Evolutionary conservation across 2,888 invertebrate species (phyloP).

Genomic region (Lepetodrilus schrolli): DNA sequence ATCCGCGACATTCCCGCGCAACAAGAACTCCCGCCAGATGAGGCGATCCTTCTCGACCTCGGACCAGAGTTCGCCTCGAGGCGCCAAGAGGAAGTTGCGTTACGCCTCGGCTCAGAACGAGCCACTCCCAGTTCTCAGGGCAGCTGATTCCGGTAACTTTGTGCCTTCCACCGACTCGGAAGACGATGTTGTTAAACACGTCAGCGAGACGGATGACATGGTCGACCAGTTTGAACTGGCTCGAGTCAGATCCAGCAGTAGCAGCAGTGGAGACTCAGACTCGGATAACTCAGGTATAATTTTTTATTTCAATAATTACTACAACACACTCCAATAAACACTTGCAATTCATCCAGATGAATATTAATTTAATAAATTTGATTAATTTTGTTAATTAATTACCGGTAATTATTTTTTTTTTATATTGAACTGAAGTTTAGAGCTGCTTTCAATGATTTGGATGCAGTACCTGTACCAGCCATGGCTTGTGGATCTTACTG

Average conservation of each 20-base stretch:
- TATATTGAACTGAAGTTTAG: too few relatives aligned
- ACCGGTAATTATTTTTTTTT: too few relatives aligned
- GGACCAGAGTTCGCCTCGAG: conserved; percentile 43
- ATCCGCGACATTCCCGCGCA: conserved; percentile 54
- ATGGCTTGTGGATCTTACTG: too few relatives aligned
- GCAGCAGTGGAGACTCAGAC: conserved; percentile 45
- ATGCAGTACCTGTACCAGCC: too few relatives aligned
- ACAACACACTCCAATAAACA: too few relatives aligned
- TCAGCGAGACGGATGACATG: conserved; percentile 31
- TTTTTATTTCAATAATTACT: too few relatives aligned
- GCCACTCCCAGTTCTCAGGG: background rate
- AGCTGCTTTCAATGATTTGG: too few relatives aligned
- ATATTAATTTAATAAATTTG: too few relatives aligned
- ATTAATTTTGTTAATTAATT: too few relatives aligned
- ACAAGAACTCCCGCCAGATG: conserved; percentile 41
- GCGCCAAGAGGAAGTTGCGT: conserved; percentile 58
- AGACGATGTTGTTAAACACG: conserved; percentile 39
- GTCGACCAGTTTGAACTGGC: conserved; percentile 44
- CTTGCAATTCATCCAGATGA: too few relatives aligned
- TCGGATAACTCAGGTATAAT: conserved; percentile 48
- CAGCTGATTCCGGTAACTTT: background rate
- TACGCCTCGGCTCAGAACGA: conserved; percentile 37
- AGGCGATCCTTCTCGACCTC: conserved; percentile 44
- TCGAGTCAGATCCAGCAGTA: conserved; percentile 43
- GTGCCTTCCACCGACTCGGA: conserved; percentile 39